Conservation (phyloP, 2,113 vertebrate species). For the Manacus vitellinus region DNA sequence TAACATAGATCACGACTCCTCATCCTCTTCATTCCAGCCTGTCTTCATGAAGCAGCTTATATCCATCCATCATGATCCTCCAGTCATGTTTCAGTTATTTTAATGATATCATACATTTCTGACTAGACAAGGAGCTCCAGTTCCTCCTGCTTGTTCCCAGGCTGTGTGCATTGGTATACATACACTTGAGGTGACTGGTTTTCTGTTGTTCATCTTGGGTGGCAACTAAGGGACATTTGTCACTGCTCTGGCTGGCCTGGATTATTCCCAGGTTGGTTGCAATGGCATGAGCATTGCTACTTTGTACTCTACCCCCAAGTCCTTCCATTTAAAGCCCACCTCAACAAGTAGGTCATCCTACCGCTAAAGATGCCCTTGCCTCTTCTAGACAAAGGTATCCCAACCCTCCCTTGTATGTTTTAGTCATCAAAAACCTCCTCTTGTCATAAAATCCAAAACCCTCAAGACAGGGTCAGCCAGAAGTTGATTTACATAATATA, state of each 20-base stretch:
- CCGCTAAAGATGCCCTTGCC: background rate
- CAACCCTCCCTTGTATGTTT: background rate
- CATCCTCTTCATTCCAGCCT: background rate
- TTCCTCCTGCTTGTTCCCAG: background rate
- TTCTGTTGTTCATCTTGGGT: background rate
- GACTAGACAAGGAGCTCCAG: background rate
- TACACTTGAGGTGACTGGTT: background rate
- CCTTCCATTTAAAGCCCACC: background rate
- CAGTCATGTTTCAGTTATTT: background rate
- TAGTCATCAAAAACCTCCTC: accelerated
- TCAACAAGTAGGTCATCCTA: background rate
- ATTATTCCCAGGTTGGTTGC: background rate
- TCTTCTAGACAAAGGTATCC: background rate
- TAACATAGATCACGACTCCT: background rate
- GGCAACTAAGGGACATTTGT: background rate
- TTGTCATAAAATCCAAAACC: background rate
- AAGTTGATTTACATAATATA: background rate
- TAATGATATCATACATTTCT: background rate
- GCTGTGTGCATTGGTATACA: background rate
- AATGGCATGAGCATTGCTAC: background rate
- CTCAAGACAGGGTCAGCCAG: background rate
- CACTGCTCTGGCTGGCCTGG: background rate
- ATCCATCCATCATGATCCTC: background rate
- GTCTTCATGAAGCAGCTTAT: background rate
- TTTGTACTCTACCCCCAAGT: background rate